Evolutionary conservation across 2,797 vertebrate species (phyloP).

Genomic region (Salarias fasciatus): DNA sequence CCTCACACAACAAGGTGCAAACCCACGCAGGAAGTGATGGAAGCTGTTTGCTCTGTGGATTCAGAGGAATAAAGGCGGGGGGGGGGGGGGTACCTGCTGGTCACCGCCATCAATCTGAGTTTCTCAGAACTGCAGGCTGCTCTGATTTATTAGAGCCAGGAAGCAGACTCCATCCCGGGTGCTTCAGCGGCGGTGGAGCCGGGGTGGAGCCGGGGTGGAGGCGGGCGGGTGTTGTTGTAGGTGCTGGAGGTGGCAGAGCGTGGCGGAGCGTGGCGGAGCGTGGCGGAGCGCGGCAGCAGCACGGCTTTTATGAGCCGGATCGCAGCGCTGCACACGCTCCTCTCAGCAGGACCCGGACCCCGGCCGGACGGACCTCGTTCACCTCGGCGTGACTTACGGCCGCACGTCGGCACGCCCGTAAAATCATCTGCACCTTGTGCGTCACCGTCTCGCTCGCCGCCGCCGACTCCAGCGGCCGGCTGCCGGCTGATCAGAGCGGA

Average conservation of each 20-base stretch:
- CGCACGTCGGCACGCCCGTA: too few species aligned
- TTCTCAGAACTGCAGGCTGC: conserved; percentile 33
- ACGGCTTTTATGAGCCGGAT: conserved; percentile 75
- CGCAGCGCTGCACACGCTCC: conserved; percentile 41
- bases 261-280: conserved; percentile 81
- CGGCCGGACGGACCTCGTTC: too few species aligned
- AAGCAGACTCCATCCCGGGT: conserved; percentile 63
- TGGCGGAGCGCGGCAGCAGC: conserved; percentile 74
- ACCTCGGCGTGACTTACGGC: too few species aligned
- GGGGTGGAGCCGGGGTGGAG: too few species aligned
- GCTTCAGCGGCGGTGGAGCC: conserved; percentile 63
- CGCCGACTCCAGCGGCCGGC: conserved; percentile 52
- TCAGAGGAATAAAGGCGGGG: too few species aligned
- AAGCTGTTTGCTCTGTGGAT: conserved; percentile 56
- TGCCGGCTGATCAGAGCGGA: conserved; percentile 46
- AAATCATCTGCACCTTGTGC: conserved; percentile 61
- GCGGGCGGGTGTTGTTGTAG: conserved; percentile 81
- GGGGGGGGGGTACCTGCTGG: conserved; percentile 28
- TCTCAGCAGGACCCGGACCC: conserved; percentile 14
- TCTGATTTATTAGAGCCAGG: conserved; percentile 83
- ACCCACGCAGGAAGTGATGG: conserved; percentile 62
- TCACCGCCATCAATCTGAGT: conserved; percentile 66
- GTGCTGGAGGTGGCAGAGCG: conserved; percentile 80
- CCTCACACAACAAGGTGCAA: conserved; percentile 25
- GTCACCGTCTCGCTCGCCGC: conserved; percentile 48